phyloP scores from a whole-genome alignment of 2,113 vertebrate species.

The Tricholaema leucomelas region DNA sequence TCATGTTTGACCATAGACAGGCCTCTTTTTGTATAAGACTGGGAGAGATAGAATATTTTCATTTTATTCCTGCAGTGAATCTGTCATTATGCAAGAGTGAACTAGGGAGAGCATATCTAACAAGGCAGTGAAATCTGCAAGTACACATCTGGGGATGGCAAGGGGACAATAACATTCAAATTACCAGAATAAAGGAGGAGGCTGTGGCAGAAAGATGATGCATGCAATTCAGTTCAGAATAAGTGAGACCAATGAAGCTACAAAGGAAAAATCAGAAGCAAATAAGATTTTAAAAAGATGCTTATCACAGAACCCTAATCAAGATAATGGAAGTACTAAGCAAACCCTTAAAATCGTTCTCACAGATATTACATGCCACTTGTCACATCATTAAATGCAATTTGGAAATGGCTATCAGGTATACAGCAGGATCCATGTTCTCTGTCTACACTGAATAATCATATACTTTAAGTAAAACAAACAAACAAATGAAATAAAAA shows the following conservation, averaged over 20 bases:
- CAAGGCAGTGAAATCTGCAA: conserved; percentile 38
- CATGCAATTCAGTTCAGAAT: not conserved
- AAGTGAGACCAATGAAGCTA: not conserved
- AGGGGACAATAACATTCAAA: conserved; percentile 30
- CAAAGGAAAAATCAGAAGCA: conserved; percentile 12
- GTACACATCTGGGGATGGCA: not conserved
- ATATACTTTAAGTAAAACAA: not conserved
- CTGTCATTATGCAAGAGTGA: not conserved
- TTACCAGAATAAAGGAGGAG: conserved; percentile 7
- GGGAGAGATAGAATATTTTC: not conserved
- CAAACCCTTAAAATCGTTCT: conserved; percentile 41
- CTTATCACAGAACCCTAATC: conserved; percentile 22
- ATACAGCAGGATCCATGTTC: not conserved
- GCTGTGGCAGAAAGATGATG: conserved; percentile 13
- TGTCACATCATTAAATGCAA: conserved; percentile 36
- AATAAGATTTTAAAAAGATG: conserved; percentile 9
- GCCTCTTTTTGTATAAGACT: not conserved
- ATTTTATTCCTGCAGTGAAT: conserved; percentile 13
- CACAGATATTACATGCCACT: conserved; percentile 1
- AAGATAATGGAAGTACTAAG: conserved; percentile 42
- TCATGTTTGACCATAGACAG: not conserved
- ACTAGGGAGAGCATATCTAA: not conserved
- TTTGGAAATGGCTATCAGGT: conserved; percentile 35
- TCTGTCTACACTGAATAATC: not conserved
- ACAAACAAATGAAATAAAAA: not conserved